phyloP scores from a whole-genome alignment of 1,140 invertebrate species.

The Olivierus martensii region DNA sequence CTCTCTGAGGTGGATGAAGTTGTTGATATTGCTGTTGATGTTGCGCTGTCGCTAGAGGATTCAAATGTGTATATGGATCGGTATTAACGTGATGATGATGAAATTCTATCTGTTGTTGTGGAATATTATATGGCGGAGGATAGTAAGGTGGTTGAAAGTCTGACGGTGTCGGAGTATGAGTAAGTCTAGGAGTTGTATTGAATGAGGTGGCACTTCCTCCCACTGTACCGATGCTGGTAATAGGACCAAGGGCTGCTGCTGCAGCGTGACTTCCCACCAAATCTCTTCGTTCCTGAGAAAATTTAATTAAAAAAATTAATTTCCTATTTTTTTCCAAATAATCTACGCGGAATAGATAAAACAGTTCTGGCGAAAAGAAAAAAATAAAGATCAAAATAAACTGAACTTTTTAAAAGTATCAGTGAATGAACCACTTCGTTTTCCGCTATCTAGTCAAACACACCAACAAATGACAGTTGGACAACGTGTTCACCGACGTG shows the following conservation, averaged over 20 bases:
- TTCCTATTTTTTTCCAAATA: no score
- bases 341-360: no score
- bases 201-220: slow-evolving; percentile 30
- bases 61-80: slow-evolving; percentile 35
- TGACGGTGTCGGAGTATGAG: slow-evolving; percentile 45
- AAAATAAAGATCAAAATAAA: no score
- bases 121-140: slow-evolving; percentile 60
- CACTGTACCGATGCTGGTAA: no score
- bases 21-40: slow-evolving; percentile 23
- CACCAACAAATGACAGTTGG: no score
- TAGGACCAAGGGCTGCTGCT: slow-evolving; percentile 16
- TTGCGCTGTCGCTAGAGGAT: slow-evolving; percentile 45
- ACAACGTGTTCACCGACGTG: no score
- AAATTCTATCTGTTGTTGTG: slow-evolving; percentile 9
- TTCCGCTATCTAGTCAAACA: no score
- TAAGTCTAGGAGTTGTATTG: slow-evolving; percentile 38
- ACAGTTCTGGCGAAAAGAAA: no score
- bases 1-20: no score
- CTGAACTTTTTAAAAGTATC: no score
- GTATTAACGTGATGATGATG: not conserved
- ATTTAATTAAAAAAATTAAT: not conserved
- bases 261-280: slow-evolving; percentile 46
- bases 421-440: no score
- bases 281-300: slow-evolving; percentile 38
- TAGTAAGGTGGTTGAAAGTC: slow-evolving; percentile 94